Percentiles rank a stretch among this genome's conserved stretches.
These are phyloP conservation scores for Osmoderma eremita DNA, from an alignment of 2,888 invertebrate genomes.

Conservation along the genomic window DNA sequence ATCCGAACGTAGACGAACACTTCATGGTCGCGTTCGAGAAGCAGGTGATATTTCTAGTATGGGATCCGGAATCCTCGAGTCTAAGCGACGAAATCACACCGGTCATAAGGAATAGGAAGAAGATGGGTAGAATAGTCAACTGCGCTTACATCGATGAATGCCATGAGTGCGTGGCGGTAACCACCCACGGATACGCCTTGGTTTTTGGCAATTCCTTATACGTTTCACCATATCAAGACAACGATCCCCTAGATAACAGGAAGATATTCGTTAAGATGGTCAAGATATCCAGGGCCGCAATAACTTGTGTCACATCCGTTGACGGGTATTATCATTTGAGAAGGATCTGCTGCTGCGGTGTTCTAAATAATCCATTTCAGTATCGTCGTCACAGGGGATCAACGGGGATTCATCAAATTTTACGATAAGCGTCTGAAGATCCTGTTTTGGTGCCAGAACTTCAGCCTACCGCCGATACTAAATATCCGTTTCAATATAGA, in stretches of 20 bases:
- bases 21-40: conserved; percentile 62
- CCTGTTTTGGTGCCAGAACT: conserved; percentile 68
- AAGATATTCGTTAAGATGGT: conserved; percentile 66
- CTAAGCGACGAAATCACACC: conserved; percentile 55
- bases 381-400: conserved; percentile 66
- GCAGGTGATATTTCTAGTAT: conserved; percentile 59
- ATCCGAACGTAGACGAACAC: conserved; percentile 60
- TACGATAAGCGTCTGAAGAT: conserved; percentile 68
- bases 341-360: neutral
- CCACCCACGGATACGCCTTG: conserved; percentile 65
- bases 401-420: conserved; percentile 67
- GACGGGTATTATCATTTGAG: conserved; percentile 63
- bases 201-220: conserved; percentile 67
- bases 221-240: conserved; percentile 55
- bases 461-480: conserved; percentile 63
- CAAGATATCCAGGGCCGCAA: conserved; percentile 61
- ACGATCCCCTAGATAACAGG: conserved; percentile 57
- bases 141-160: conserved; percentile 67
- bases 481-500: conserved; percentile 65
- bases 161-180: conserved; percentile 66
- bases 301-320: conserved; percentile 65
- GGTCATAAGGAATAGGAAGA: conserved; percentile 58
- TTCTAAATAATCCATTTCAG: conserved; percentile 45
- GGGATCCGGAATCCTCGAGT: conserved; percentile 53
- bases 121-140: conserved; percentile 65